Percentiles rank a stretch among this genome's conserved stretches.
These are phyloP conservation scores for Nasalis larvatus DNA, from an alignment of 2,113 vertebrate species.

Conservation along the genomic window DNA sequence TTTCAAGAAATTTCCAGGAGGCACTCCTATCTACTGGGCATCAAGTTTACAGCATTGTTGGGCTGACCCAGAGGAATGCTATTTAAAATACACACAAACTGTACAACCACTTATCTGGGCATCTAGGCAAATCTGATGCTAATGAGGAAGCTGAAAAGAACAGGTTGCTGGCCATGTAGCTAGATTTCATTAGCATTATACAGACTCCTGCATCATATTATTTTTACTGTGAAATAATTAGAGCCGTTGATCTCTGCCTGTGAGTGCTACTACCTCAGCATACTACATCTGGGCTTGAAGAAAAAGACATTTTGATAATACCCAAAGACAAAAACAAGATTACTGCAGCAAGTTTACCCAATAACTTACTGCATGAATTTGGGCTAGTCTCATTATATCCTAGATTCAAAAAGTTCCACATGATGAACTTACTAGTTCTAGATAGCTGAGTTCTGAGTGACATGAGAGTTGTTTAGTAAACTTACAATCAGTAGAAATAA, in stretches of 20 bases:
- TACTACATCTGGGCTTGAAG: neutral
- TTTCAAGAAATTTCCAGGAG: neutral
- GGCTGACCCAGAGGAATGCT: constrained; percentile 8
- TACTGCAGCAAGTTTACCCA: neutral
- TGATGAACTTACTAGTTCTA: neutral
- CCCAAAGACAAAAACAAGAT: constrained; percentile 18
- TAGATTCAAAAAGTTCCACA: neutral
- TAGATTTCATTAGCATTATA: constrained; percentile 53
- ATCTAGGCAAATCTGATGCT: constrained; percentile 37
- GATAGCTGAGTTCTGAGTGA: neutral
- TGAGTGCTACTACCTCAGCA: neutral
- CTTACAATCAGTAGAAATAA: constrained; percentile 8
- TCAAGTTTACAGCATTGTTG: neutral
- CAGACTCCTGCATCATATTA: constrained; percentile 19
- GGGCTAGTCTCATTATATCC: neutral
- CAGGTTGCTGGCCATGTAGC: constrained; percentile 5
- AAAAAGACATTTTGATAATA: neutral
- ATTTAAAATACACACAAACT: constrained; percentile 26
- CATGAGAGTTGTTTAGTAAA: neutral
- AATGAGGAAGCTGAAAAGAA: constrained; percentile 46
- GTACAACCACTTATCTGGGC: constrained; percentile 1
- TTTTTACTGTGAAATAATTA: constrained; percentile 58
- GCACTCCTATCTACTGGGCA: neutral
- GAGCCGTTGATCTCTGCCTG: constrained; percentile 10
- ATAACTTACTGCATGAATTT: neutral